Percentiles rank a stretch among this genome's conserved stretches.
These are phyloP conservation scores for Prionchulus punctatus DNA, from an alignment of 2,888 invertebrate species.

Conservation along the genomic window DNA sequence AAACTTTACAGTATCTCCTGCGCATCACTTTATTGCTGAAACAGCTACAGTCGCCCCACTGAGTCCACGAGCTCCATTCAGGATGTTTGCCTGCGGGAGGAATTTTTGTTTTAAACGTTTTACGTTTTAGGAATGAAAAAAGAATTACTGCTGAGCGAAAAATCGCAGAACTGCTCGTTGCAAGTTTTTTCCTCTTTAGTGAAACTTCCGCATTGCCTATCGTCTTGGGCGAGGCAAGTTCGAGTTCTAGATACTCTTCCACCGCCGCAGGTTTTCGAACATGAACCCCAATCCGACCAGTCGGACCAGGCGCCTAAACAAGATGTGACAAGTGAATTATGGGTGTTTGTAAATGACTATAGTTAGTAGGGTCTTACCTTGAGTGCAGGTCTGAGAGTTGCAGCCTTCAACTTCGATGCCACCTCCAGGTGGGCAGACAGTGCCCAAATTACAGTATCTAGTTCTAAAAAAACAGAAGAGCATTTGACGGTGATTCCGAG, in stretches of 20 bases:
- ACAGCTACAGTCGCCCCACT: constrained; percentile 26
- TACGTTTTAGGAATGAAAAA: not conserved
- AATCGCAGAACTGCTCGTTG: too few relatives aligned
- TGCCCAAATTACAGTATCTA: not conserved
- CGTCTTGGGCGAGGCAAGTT: not conserved
- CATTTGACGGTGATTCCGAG: not conserved
- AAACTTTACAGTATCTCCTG: constrained; percentile 24
- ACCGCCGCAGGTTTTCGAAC: not conserved
- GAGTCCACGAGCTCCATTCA: not conserved
- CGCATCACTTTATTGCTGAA: constrained; percentile 25
- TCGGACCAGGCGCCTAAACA: not conserved
- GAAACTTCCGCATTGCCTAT: not conserved
- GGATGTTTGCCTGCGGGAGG: not conserved
- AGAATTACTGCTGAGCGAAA: not conserved
- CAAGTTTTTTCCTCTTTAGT: not conserved
- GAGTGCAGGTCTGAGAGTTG: not conserved
- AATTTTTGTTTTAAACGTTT: too few relatives aligned
- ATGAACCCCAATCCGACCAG: constrained; percentile 1
- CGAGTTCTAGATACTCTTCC: not conserved
- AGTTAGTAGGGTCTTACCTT: not conserved
- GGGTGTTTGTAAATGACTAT: not conserved
- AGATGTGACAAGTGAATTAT: not conserved
- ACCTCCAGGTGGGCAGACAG: not conserved
- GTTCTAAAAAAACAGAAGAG: not conserved
- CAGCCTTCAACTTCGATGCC: not conserved